Evolutionary conservation across 2,888 invertebrate genomes (phyloP), one percentile per base, ranked within the genome.

Genomic region (Noctua comes): DNA sequence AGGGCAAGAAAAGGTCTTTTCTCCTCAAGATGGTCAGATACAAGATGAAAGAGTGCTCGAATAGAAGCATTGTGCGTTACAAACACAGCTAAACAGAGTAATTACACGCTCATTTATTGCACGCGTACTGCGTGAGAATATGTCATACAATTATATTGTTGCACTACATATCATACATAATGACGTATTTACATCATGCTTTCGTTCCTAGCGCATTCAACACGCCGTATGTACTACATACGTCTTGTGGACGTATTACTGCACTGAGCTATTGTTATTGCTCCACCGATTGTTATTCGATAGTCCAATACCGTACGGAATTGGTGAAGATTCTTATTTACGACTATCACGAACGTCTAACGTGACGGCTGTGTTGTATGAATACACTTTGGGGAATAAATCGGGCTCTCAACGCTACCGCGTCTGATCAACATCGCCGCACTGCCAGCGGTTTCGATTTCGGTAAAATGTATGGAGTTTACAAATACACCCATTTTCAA

Each of bases 91-190:
- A 80, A 88, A 86, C 78, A 80, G 72, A 43, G 76, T 81, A 89
- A 88, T 88, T 86, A 89, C 80, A 83, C 79, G 81, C 79, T 87
- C 78, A 73, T 84, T 89, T 86, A 83, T 65, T 83, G 83, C 89
- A 76, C 77, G 78, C 81, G 76, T 80, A 78, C 78, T 86, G 88
- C 86, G 89, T 88, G 89, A 89, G 89, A 89, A 83, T 89, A 84
- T 86, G 80, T 89, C 80, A 75, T 77, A 86, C 76, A 86, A 86
- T 82, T 84, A 86, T 84, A 82, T 86, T 80, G 82, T 88, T 81
- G 87, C 79, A 86, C 86, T 84, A 88, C 77, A 79, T 88, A 81
- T 88, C 79, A 79, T 77, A 74, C 54, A 77, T 73, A 86, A 84
- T 83, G 66, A 83, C 62, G 73, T 84, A 81, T 86, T 86, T 86